phyloP scores from a whole-genome alignment of 2,888 invertebrate species.

The Tenthredo scrophulariae region DNA sequence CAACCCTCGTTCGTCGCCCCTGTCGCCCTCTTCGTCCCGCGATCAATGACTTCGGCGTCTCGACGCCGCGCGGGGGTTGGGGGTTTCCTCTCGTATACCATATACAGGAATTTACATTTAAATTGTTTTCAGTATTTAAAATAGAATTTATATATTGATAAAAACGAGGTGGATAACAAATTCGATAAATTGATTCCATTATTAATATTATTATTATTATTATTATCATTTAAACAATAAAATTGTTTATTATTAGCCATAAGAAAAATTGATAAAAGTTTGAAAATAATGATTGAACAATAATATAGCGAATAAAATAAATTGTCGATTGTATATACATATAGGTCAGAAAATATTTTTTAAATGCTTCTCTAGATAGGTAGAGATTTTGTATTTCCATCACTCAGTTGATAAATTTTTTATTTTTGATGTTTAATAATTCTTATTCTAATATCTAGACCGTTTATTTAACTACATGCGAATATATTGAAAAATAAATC shows the following conservation, averaged over 20 bases:
- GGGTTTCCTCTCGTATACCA: neutral
- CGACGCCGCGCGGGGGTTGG: neutral
- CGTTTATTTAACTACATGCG: neutral
- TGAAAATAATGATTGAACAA: neutral
- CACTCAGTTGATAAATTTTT: neutral
- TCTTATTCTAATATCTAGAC: neutral
- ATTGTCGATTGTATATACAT: neutral
- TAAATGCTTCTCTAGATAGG: neutral
- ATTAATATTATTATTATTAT: neutral
- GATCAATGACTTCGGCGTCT: conserved; percentile 47
- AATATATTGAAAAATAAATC: neutral
- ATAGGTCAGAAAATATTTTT: too few relatives aligned
- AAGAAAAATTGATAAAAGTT: neutral
- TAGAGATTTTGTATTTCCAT: neutral
- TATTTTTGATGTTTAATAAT: neutral
- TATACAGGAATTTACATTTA: neutral
- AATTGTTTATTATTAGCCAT: neutral
- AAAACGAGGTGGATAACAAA: neutral
- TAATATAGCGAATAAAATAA: neutral
- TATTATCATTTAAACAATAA: neutral
- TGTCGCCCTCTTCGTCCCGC: conserved; percentile 29
- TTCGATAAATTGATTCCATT: neutral
- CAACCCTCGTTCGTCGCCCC: conserved; percentile 35
- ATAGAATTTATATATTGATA: neutral
- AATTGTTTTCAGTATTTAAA: neutral